Evolutionary conservation across 2,113 vertebrate genomes (phyloP).

Genomic region (Phasianus colchicus): DNA sequence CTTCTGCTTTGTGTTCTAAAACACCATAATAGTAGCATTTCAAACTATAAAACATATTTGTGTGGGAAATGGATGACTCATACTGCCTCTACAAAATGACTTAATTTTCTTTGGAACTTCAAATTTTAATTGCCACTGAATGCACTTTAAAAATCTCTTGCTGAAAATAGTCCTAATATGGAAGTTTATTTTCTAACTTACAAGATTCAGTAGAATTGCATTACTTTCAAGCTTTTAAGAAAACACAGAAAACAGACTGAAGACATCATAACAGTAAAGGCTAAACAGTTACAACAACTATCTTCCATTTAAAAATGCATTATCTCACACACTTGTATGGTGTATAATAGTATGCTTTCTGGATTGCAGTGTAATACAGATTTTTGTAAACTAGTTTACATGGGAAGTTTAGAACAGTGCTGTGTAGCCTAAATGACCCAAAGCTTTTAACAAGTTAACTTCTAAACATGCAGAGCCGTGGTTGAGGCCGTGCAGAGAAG

Average conservation of each 20-base stretch:
- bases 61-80: neutral
- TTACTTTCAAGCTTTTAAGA: neutral
- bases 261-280: neutral
- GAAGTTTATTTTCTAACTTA: neutral
- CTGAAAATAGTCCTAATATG: neutral
- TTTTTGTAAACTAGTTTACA: neutral
- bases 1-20: neutral
- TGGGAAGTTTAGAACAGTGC: neutral
- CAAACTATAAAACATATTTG: neutral
- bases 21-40: neutral
- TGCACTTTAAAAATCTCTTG: neutral
- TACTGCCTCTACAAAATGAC: neutral
- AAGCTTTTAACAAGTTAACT: neutral
- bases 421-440: neutral
- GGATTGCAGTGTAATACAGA: neutral
- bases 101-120: neutral
- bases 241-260: neutral
- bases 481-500: rapidly evolving
- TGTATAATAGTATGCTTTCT: neutral
- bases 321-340: neutral
- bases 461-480: neutral
- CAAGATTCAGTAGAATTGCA: neutral
- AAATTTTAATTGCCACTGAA: neutral
- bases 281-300: neutral
- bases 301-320: neutral